Conservation (phyloP, 2,113 vertebrate species). For the Pelecanoides urinatrix region DNA sequence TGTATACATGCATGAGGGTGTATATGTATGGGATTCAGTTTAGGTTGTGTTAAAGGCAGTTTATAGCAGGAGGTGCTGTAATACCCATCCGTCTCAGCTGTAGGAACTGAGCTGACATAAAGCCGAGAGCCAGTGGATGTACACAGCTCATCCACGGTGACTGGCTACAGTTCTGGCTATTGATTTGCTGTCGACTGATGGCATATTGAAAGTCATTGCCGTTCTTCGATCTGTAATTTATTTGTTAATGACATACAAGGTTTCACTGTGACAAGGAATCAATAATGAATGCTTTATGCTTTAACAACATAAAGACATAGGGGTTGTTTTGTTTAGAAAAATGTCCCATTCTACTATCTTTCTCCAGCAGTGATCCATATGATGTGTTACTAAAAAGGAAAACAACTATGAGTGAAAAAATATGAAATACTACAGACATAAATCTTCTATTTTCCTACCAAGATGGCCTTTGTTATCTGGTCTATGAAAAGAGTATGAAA, state of each 20-base stretch:
- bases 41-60: neutral
- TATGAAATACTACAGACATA: neutral
- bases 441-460: neutral
- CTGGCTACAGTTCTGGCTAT: neutral
- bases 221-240: neutral
- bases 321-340: neutral
- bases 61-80: neutral
- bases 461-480: neutral
- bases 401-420: neutral
- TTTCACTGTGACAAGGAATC: neutral
- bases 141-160: neutral
- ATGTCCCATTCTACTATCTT: accelerated
- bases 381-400: neutral
- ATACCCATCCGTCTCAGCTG: neutral
- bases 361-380: neutral
- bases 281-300: neutral
- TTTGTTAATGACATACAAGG: neutral
- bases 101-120: neutral
- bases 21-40: neutral
- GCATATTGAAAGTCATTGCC: neutral
- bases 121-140: accelerated
- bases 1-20: neutral
- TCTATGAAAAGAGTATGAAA: neutral
- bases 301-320: neutral
- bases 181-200: neutral